These are phyloP conservation scores for Polyodon spathula DNA, from an alignment of 2,113 vertebrate species.

Conservation along the genomic window DNA sequence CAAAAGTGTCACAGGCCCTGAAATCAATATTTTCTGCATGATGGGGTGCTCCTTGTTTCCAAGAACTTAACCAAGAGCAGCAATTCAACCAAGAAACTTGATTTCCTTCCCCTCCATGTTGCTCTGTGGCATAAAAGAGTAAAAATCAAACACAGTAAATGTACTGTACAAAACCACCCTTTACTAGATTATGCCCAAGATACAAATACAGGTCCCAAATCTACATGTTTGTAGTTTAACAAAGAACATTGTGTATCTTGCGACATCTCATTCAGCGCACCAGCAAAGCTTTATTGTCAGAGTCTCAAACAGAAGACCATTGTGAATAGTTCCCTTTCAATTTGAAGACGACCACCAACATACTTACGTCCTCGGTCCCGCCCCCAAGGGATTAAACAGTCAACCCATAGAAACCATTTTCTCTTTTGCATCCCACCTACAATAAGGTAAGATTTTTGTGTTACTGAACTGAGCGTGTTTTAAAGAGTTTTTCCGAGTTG, in stretches of 20 bases:
- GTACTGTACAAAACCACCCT: constrained; percentile 8
- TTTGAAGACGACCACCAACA: constrained; percentile 1
- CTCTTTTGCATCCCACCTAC: too few relatives aligned
- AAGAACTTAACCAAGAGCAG: constrained; percentile 54
- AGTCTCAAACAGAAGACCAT: constrained; percentile 13
- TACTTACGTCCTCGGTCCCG: too few relatives aligned
- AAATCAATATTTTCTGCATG: constrained; percentile 6
- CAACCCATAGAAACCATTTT: too few relatives aligned
- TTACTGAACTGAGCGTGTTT: too few relatives aligned
- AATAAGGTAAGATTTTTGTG: too few relatives aligned
- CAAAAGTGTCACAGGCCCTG: constrained; percentile 24
- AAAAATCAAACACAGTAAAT: constrained; percentile 14
- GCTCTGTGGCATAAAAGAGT: constrained; percentile 29
- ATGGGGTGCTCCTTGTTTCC: constrained; percentile 40
- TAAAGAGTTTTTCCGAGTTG: too few relatives aligned
- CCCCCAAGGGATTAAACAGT: too few relatives aligned
- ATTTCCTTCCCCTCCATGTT: constrained; percentile 47
- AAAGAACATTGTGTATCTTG: constrained; percentile 1
- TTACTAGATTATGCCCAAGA: constrained; percentile 3
- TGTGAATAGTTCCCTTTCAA: constrained; percentile 17
- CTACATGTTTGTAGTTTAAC: constrained; percentile 2
- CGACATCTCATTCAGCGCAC: constrained; percentile 3
- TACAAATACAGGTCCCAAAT: not conserved
- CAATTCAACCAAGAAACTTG: constrained; percentile 45
- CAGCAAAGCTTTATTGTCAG: constrained; percentile 15